Conservation (phyloP, 2,888 invertebrate species). For the Parascotia fuliginaria region DNA sequence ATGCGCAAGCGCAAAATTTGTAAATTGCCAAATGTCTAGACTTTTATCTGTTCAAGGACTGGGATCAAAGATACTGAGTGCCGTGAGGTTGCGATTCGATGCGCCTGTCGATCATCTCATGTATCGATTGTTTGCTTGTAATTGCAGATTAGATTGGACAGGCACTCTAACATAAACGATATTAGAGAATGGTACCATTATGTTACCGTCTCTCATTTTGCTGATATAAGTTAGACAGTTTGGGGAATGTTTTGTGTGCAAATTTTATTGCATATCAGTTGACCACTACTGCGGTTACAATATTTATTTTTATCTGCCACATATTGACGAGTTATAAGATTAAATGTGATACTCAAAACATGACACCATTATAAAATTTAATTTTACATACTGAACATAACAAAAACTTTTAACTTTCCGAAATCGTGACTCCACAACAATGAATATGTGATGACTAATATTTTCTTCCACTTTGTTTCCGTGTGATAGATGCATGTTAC, state of each 20-base stretch:
- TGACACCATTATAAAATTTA: conserved; percentile 20
- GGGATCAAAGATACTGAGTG: conserved; percentile 59
- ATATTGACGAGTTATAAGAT: too few relatives aligned
- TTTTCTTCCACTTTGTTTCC: conserved; percentile 11
- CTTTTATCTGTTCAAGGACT: conserved; percentile 74
- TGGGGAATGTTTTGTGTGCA: too few relatives aligned
- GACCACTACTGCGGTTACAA: too few relatives aligned
- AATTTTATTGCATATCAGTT: too few relatives aligned
- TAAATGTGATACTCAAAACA: too few relatives aligned
- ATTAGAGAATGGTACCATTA: too few relatives aligned
- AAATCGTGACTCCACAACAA: conserved; percentile 38
- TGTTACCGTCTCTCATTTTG: too few relatives aligned
- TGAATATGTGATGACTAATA: conserved; percentile 18
- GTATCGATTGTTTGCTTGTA: conserved; percentile 41
- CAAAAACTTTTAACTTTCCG: conserved; percentile 18
- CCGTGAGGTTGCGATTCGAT: conserved; percentile 57
- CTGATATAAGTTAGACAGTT: too few relatives aligned
- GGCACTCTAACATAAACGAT: conserved; percentile 48
- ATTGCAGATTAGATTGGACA: conserved; percentile 58
- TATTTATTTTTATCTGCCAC: too few relatives aligned
- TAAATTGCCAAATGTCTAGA: conserved; percentile 79
- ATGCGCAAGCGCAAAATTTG: conserved; percentile 79
- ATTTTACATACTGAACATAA: conserved; percentile 23
- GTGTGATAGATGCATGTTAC: conserved; percentile 29
- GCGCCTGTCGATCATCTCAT: conserved; percentile 58